These are phyloP conservation scores for Phataginus tetradactyla DNA, from an alignment of 2,797 vertebrate genomes.

Conservation along the genomic window DNA sequence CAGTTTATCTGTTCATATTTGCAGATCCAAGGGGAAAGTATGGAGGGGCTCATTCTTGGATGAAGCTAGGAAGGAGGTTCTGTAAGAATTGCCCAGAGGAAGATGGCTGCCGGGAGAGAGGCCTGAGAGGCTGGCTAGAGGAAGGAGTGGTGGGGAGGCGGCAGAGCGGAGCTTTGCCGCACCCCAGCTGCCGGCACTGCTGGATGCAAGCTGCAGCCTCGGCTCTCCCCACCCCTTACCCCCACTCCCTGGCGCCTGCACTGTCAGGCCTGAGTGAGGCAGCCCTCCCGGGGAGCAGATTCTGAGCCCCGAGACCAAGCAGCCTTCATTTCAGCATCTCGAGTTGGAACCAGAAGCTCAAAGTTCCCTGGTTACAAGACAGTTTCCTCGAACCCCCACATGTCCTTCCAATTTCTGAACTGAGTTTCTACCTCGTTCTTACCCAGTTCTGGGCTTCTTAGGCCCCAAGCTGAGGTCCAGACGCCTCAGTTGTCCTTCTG, in stretches of 20 bases:
- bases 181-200: rapidly evolving
- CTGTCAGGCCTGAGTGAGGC: no score
- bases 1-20: not conserved
- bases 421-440: not conserved
- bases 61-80: not conserved
- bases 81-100: not conserved
- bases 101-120: not conserved
- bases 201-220: rapidly evolving
- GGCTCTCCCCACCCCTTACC: not conserved
- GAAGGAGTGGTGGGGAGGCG: rapidly evolving
- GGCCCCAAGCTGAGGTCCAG: not conserved
- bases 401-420: not conserved
- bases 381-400: not conserved
- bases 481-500: not conserved
- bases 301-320: not conserved
- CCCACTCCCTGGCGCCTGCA: not conserved
- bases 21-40: not conserved
- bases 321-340: not conserved
- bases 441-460: not conserved
- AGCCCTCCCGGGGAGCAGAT: rapidly evolving
- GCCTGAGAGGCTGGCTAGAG: not conserved
- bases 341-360: not conserved
- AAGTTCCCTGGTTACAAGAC: not conserved
- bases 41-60: not conserved
- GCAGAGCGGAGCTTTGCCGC: not conserved